Conservation (phyloP, 2,888 invertebrate genomes). For the Cephus spinipes region DNA sequence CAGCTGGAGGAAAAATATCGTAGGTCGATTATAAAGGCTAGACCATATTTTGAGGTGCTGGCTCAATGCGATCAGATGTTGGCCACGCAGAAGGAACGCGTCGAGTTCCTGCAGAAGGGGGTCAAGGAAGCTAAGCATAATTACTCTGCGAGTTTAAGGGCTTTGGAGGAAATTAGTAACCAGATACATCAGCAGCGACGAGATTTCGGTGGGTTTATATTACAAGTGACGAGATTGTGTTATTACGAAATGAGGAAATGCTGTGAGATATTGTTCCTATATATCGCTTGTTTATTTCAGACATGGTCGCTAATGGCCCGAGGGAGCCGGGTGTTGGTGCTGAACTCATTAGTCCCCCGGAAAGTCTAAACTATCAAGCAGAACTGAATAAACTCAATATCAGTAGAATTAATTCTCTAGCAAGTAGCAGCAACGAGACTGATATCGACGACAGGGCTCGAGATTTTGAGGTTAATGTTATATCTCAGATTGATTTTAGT, state of each 20-base stretch:
- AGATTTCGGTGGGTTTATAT: slow-evolving; percentile 67
- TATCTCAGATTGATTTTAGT: background rate
- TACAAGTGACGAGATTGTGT: background rate
- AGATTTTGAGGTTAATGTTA: slow-evolving; percentile 54
- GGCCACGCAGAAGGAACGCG: slow-evolving; percentile 85
- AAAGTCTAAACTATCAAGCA: slow-evolving; percentile 49
- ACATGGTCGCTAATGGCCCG: slow-evolving; percentile 68
- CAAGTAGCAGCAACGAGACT: slow-evolving; percentile 46
- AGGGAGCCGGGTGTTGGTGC: slow-evolving; percentile 77
- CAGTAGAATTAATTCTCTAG: slow-evolving; percentile 51
- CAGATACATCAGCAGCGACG: slow-evolving; percentile 83
- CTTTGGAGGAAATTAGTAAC: slow-evolving; percentile 91
- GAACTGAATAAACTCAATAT: slow-evolving; percentile 50
- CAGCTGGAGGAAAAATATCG: slow-evolving; percentile 85
- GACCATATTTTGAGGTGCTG: slow-evolving; percentile 93
- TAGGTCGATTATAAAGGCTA: slow-evolving; percentile 85
- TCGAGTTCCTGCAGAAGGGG: slow-evolving; percentile 83
- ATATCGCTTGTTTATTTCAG: slow-evolving; percentile 30
- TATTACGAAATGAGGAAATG: background rate
- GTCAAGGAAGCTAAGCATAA: slow-evolving; percentile 83
- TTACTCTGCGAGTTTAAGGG: slow-evolving; percentile 85
- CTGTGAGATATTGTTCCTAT: slow-evolving; percentile 3
- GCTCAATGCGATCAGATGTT: slow-evolving; percentile 87
- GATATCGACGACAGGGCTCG: slow-evolving; percentile 47
- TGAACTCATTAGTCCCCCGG: slow-evolving; percentile 67